A percentile compares a stretch with the other conserved stretches of the same genome.
Conservation (phyloP, 2,888 invertebrate species). For the Trimorus sp. region DNA sequence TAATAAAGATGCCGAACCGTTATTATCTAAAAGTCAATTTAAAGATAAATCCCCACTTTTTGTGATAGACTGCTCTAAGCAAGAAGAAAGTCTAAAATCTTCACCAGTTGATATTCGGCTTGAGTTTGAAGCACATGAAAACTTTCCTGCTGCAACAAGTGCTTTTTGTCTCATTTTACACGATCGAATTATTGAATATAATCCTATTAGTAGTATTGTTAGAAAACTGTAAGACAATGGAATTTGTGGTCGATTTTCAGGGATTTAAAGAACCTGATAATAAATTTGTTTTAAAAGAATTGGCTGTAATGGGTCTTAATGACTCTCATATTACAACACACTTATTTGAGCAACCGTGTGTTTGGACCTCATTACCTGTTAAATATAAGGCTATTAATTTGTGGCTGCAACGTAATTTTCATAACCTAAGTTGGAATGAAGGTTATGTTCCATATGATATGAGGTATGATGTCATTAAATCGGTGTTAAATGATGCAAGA, state of each 20-base stretch:
- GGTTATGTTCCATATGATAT: no score
- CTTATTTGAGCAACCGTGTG: constrained; percentile 28
- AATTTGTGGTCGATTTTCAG: not conserved
- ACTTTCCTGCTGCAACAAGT: constrained; percentile 4
- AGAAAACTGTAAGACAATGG: no score
- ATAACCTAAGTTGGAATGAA: no score
- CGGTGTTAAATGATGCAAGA: no score
- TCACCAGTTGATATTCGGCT: constrained; percentile 1
- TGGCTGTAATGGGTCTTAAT: no score
- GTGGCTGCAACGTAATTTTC: constrained; percentile 33
- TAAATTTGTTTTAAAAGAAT: no score
- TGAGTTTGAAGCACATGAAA: not conserved
- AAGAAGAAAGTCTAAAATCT: constrained; percentile 1
- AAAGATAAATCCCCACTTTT: no score
- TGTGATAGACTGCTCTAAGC: no score
- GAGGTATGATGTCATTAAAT: no score
- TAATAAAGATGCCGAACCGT: constrained; percentile 6
- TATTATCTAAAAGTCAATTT: constrained; percentile 5
- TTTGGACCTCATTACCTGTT: constrained; percentile 21
- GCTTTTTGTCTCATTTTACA: constrained; percentile 14
- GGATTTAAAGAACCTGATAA: no score
- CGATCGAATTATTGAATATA: no score
- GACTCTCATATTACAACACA: not conserved
- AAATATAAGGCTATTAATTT: constrained; percentile 37
- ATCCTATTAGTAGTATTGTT: no score